A percentile compares a stretch with the other conserved stretches of the same genome.
Conservation (phyloP, 2,797 vertebrate species). For the Cryptoprocta ferox region DNA sequence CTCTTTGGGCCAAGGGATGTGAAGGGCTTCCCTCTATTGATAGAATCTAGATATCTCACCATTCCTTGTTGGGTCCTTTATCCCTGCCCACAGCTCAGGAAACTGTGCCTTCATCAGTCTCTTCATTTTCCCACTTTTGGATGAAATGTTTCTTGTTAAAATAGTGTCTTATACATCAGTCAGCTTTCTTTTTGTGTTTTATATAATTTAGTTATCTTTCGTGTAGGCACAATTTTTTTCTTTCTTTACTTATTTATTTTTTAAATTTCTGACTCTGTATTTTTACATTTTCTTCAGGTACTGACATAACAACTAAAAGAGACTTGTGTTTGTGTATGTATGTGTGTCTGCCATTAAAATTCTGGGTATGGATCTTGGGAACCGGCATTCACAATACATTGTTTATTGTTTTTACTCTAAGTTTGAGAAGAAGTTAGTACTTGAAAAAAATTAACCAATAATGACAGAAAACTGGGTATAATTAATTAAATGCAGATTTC, state of each 20-base stretch:
- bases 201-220: not conserved
- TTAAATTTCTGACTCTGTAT: not conserved
- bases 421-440: not conserved
- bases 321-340: not conserved
- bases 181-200: not conserved
- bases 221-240: not conserved
- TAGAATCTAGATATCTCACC: accelerated
- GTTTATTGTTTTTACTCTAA: not conserved
- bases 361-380: not conserved
- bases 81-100: not conserved
- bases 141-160: not conserved
- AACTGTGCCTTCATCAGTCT: not conserved
- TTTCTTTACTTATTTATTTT: not conserved
- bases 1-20: not conserved
- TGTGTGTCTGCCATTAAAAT: not conserved
- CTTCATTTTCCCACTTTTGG: not conserved
- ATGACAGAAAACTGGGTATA: not conserved
- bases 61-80: not conserved
- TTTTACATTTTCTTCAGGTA: not conserved
- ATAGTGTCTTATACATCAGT: not conserved
- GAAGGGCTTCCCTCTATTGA: not conserved
- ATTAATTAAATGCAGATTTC: not conserved
- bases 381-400: not conserved
- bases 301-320: not conserved
- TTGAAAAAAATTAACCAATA: not conserved